phyloP scores from a whole-genome alignment of 2,797 vertebrate species.

The Anguilla anguilla region DNA sequence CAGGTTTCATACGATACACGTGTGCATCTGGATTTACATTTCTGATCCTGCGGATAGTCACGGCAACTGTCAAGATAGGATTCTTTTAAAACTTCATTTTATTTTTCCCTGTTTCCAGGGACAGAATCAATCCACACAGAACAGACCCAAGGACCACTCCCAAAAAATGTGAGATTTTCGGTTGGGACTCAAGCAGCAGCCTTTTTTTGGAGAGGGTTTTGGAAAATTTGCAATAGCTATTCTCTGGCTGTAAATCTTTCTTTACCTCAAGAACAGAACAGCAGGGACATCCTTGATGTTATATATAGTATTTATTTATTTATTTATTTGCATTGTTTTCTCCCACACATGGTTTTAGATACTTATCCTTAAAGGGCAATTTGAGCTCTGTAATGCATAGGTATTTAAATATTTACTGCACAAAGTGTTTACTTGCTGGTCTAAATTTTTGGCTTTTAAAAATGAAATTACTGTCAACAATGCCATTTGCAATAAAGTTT shows the following conservation, averaged over 20 bases:
- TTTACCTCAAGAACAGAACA: neutral
- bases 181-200: neutral
- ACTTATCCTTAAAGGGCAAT: neutral
- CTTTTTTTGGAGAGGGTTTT: neutral
- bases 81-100: neutral
- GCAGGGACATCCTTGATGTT: neutral
- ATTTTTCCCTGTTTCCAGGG: constrained; percentile 46
- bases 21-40: constrained; percentile 38
- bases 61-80: constrained; percentile 40
- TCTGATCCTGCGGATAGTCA: constrained; percentile 46
- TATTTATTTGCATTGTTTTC: neutral
- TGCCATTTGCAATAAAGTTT: neutral
- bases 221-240: neutral
- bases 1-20: constrained; percentile 37
- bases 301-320: neutral
- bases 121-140: constrained; percentile 24
- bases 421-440: neutral
- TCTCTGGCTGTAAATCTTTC: neutral
- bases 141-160: neutral
- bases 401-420: neutral
- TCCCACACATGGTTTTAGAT: neutral
- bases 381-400: neutral
- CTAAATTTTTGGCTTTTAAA: neutral
- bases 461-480: neutral
- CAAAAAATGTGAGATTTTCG: neutral